phyloP scores from a whole-genome alignment of 2,888 invertebrate genomes.

The Seira musarum region DNA sequence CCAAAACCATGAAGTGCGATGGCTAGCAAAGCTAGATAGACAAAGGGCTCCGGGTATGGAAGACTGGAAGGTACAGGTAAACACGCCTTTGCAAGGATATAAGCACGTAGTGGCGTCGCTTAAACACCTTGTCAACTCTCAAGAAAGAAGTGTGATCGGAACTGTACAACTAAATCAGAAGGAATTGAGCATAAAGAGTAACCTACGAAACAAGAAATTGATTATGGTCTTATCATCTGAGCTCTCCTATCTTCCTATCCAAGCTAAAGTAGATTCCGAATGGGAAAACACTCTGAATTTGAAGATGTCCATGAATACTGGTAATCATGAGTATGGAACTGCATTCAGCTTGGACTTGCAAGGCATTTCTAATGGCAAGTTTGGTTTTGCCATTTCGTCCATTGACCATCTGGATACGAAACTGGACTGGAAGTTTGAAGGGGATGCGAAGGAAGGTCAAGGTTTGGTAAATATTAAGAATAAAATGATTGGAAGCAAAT shows the following conservation, averaged over 20 bases:
- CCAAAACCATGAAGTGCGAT: slow-evolving; percentile 65
- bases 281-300: slow-evolving; percentile 32
- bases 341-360: slow-evolving; percentile 50
- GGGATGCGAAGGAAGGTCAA: slow-evolving; percentile 47
- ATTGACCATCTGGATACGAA: slow-evolving; percentile 51
- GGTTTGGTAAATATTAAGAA: slow-evolving; percentile 51
- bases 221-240: slow-evolving; percentile 41
- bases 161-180: slow-evolving; percentile 38
- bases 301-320: slow-evolving; percentile 46
- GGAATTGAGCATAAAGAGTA: slow-evolving; percentile 41
- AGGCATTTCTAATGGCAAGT: slow-evolving; percentile 58
- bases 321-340: slow-evolving; percentile 44
- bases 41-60: not conserved
- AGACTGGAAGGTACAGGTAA: slow-evolving; percentile 59
- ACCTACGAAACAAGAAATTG: slow-evolving; percentile 18
- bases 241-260: slow-evolving; percentile 34
- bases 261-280: slow-evolving; percentile 35
- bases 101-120: slow-evolving; percentile 60
- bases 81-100: slow-evolving; percentile 61
- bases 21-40: slow-evolving; percentile 63
- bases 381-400: slow-evolving; percentile 55
- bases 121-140: slow-evolving; percentile 10
- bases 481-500: slow-evolving; percentile 53
- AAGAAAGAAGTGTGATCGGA: slow-evolving; percentile 27
- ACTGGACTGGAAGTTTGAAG: slow-evolving; percentile 63